phyloP scores from a whole-genome alignment of 2,113 vertebrate species.

The Siphamia tubifer region DNA sequence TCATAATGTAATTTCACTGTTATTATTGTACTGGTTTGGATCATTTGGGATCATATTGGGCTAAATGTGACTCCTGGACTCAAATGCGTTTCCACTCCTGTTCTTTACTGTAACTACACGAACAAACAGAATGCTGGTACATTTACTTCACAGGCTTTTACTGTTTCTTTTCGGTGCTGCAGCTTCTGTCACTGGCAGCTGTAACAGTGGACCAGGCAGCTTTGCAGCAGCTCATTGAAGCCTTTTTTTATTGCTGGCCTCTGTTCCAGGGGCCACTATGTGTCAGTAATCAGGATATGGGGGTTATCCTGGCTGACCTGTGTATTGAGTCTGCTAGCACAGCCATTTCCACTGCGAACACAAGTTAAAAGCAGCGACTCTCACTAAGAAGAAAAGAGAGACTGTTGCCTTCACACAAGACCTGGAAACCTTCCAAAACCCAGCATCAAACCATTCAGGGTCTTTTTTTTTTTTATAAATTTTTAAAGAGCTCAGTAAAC shows the following conservation, averaged over 20 bases:
- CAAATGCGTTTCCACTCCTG: no score
- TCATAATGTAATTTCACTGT: no score
- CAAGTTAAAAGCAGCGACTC: constrained; percentile 41
- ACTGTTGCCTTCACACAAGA: constrained; percentile 18
- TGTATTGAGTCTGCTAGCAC: constrained; percentile 70
- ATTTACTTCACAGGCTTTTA: neutral
- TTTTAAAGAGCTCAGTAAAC: constrained; percentile 1
- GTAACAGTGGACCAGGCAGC: constrained; percentile 1
- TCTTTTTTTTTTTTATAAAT: constrained; percentile 8
- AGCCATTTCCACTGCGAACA: constrained; percentile 58
- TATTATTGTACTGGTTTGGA: no score
- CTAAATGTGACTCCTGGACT: no score
- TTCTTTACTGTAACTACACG: no score
- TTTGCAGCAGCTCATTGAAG: constrained; percentile 53
- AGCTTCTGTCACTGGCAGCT: constrained; percentile 4
- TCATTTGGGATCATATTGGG: no score
- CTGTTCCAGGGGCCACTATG: constrained; percentile 72
- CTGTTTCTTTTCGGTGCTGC: constrained; percentile 1
- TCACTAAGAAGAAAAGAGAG: constrained; percentile 22
- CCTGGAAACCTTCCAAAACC: constrained; percentile 18
- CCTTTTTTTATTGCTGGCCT: constrained; percentile 68
- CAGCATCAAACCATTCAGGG: constrained; percentile 29
- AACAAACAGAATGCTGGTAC: no score
- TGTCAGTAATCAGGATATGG: constrained; percentile 84
- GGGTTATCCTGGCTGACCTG: constrained; percentile 84